Conservation (phyloP, 2,888 invertebrate species). For the Ichneumoninae sp. region DNA sequence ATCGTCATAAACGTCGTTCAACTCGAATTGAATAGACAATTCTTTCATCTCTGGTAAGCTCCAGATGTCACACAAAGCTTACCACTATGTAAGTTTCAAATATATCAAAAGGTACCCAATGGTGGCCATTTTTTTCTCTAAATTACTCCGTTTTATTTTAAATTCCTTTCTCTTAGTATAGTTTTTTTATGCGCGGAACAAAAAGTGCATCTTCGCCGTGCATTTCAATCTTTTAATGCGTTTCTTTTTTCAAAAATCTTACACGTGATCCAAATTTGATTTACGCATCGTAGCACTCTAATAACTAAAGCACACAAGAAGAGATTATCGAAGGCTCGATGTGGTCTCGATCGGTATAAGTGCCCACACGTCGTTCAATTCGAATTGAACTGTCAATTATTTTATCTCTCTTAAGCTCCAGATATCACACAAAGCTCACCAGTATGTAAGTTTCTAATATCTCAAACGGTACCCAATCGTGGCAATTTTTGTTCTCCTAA, state of each 20-base stretch:
- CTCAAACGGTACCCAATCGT: neutral
- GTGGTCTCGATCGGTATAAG: slow-evolving; percentile 1
- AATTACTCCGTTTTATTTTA: no score
- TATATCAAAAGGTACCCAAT: neutral
- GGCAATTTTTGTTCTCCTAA: no score
- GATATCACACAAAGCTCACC: neutral
- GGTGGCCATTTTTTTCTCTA: no score
- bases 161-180: no score
- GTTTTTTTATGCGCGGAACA: no score
- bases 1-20: slow-evolving; percentile 38
- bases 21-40: slow-evolving; percentile 15
- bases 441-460: neutral
- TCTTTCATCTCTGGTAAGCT: neutral
- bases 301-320: slow-evolving; percentile 11
- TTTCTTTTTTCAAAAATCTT: no score
- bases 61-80: neutral
- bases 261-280: neutral
- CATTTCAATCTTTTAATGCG: no score
- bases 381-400: neutral
- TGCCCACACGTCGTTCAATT: slow-evolving; percentile 36
- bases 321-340: neutral
- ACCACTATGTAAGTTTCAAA: neutral
- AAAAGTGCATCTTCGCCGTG: no score
- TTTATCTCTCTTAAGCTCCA: neutral
- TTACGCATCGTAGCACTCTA: neutral